Evolutionary conservation across 2,113 vertebrate species (phyloP).

Genomic region (Prolemur simus): DNA sequence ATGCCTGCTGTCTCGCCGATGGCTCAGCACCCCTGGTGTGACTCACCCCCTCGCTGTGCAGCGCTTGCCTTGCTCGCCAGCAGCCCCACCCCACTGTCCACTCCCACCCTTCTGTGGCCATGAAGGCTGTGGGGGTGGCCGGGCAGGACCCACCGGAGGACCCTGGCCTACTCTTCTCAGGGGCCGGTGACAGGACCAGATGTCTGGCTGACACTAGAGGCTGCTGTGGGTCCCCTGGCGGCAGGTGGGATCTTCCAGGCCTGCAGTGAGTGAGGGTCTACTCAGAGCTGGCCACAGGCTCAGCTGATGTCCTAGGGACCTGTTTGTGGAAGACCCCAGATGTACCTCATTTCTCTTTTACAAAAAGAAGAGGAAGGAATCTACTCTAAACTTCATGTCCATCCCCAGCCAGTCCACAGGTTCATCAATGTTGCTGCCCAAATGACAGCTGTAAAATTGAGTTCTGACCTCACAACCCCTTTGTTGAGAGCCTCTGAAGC

Average conservation of each 20-base stretch:
- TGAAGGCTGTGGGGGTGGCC: not conserved
- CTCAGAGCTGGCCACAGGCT: not conserved
- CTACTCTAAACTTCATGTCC: not conserved
- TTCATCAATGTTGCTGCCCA: not conserved
- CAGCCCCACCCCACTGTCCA: not conserved
- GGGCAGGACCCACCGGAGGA: not conserved
- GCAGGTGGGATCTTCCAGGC: not conserved
- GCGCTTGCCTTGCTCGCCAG: not conserved
- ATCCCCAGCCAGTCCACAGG: not conserved
- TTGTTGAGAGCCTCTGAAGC: not conserved
- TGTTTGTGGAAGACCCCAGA: not conserved
- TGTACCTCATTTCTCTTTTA: not conserved
- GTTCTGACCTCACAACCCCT: not conserved
- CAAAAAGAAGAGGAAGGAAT: not conserved
- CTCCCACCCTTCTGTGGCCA: not conserved
- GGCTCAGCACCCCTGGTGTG: not conserved
- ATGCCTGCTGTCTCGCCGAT: not conserved
- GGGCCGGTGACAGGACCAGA: not conserved
- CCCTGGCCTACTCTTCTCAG: not conserved
- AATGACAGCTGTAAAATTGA: not conserved
- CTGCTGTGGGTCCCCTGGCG: not conserved
- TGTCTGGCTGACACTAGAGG: not conserved
- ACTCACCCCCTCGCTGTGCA: not conserved
- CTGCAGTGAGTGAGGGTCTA: not conserved
- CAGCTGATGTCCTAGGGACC: not conserved